Evolutionary conservation across 2,888 invertebrate species (phyloP), one percentile per base, ranked within the genome.

Genomic region (Strigamia maritima): DNA sequence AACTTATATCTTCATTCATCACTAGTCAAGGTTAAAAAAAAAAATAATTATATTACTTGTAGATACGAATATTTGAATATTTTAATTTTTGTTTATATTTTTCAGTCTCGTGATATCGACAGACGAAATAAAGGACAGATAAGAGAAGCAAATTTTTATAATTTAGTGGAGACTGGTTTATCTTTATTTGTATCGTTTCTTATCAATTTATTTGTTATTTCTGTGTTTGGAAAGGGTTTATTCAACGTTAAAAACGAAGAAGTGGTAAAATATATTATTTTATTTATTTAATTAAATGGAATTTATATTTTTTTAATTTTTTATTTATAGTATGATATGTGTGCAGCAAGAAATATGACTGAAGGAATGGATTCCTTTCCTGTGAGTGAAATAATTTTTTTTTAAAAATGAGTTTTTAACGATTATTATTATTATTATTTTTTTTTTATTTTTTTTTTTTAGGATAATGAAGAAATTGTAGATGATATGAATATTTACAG

Each of bases 1-100:
- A 89, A 89, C 81, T 84, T 89, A 74, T 89, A 88, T 81, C 85
- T 89, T 26, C 89, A 89, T 82, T 88, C 88, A 16, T 88, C 89
- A 19, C 84, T 89, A 4, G 88, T 89, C 65, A 87, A 88, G 84
- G 87, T 88, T 80, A 81, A 19, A 1, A n/a, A 22, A 75, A 14
- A 26, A 26, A 24, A 28, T 12, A 1, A 26, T n/a, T n/a, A n/a
- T n/a, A n/a, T n/a, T n/a, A n/a, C n/a, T n/a, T n/a, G n/a, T n/a
- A n/a, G n/a, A n/a, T n/a, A n/a, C n/a, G n/a, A n/a, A n/a, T n/a
- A n/a, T n/a, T n/a, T n/a, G n/a, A n/a, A n/a, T n/a, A 26, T 75
- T 35, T 35, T 24, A 31, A n/a, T n/a, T n/a, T n/a, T n/a, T n/a
- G n/a, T n/a, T n/a, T n/a, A 35, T 19, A 19, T 38, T 49, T 78